A percentile compares a stretch with the other conserved stretches of the same genome.
Conservation (phyloP, 1,140 invertebrate species). For the Drosophila obscura region DNA sequence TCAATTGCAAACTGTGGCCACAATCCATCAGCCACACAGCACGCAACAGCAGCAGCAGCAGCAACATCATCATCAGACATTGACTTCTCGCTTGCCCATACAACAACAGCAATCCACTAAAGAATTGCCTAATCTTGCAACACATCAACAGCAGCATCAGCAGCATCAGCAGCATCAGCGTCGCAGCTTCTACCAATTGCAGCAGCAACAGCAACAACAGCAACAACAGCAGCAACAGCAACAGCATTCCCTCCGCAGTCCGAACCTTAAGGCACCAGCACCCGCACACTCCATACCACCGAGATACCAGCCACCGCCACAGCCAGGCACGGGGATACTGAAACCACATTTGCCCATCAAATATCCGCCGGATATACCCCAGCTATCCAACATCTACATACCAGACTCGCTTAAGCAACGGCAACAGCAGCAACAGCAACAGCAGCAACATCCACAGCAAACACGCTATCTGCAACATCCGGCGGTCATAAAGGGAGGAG, state of each 20-base stretch:
- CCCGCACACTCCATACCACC: conserved; percentile 85
- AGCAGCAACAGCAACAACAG: conserved; percentile 51
- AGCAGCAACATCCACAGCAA: conserved; percentile 46
- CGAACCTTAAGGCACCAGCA: conserved; percentile 53
- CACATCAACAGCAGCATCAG: conserved; percentile 48
- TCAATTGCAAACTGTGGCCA: conserved; percentile 81
- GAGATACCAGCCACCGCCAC: conserved; percentile 88
- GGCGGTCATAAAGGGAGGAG: conserved; percentile 54
- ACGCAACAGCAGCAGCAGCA: conserved; percentile 57
- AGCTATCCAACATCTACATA: conserved; percentile 78
- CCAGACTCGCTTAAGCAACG: conserved; percentile 78
- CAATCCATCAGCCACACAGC: conserved; percentile 80
- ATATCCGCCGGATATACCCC: conserved; percentile 83
- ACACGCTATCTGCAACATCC: conserved; percentile 68
- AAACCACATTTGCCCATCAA: conserved; percentile 74
- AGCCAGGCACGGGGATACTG: conserved; percentile 78
- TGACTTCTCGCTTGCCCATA: conserved; percentile 48
- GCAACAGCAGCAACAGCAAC: conserved; percentile 40
- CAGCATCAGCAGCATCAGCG: conserved; percentile 34
- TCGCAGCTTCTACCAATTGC: conserved; percentile 51
- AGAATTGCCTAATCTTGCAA: conserved; percentile 42
- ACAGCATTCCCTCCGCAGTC: conserved; percentile 47
- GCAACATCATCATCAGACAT: conserved; percentile 45
- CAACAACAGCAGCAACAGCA: conserved; percentile 42
- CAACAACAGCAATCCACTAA: conserved; percentile 50